phyloP scores from a whole-genome alignment of 2,113 vertebrate species.

The Athene cunicularia region DNA sequence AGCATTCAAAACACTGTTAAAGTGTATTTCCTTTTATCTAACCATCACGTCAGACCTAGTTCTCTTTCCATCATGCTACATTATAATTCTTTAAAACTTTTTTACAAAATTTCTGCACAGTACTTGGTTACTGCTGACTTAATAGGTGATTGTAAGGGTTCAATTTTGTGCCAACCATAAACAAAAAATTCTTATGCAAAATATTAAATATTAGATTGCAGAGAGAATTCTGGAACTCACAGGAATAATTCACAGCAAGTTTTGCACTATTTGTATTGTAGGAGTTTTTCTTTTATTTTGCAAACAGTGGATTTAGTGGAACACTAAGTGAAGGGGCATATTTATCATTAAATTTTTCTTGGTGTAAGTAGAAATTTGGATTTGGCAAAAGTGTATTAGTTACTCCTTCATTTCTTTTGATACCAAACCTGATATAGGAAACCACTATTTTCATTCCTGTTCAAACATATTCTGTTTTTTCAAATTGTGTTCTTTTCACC shows the following conservation, averaged over 20 bases:
- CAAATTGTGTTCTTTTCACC: background rate
- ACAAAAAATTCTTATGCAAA: background rate
- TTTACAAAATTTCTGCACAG: background rate
- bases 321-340: background rate
- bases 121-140: background rate
- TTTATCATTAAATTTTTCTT: background rate
- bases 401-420: background rate
- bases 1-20: background rate
- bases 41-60: background rate
- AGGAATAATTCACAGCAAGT: background rate
- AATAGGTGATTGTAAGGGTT: background rate
- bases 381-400: background rate
- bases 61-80: background rate
- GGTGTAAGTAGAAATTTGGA: background rate
- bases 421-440: background rate
- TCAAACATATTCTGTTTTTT: background rate
- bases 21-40: background rate
- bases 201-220: background rate
- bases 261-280: background rate
- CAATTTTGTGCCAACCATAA: background rate
- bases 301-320: background rate
- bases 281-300: background rate
- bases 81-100: background rate
- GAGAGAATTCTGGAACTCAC: background rate
- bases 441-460: background rate